phyloP scores from a whole-genome alignment of 2,113 vertebrate genomes.

The Istiophorus platypterus region DNA sequence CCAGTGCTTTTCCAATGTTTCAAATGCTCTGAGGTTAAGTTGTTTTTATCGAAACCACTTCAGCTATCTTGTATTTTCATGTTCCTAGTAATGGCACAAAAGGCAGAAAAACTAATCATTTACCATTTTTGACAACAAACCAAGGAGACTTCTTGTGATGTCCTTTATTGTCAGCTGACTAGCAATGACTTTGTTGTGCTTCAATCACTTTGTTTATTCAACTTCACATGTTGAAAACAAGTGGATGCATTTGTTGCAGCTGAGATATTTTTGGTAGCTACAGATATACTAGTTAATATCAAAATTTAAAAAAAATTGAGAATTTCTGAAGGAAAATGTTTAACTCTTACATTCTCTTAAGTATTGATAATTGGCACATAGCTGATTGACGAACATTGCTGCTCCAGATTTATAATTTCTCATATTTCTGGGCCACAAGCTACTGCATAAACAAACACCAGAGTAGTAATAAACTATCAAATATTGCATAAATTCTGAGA shows the following conservation, averaged over 20 bases:
- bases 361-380: background rate
- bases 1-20: background rate
- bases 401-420: background rate
- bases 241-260: background rate
- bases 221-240: constrained; percentile 7
- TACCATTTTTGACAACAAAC: background rate
- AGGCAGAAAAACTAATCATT: background rate
- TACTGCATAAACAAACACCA: background rate
- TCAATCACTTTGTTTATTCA: background rate
- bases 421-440: background rate
- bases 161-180: constrained; percentile 11
- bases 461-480: background rate
- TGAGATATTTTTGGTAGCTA: background rate
- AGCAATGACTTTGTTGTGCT: background rate
- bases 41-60: background rate
- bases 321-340: background rate
- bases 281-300: background rate
- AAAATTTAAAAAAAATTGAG: background rate
- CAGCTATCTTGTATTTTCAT: background rate
- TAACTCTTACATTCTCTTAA: background rate
- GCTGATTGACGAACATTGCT: background rate
- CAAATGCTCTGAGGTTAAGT: background rate
- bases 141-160: background rate
- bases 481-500: background rate
- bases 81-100: background rate